Conservation (phyloP, 2,113 vertebrate species). For the Archocentrus centrarchus region DNA sequence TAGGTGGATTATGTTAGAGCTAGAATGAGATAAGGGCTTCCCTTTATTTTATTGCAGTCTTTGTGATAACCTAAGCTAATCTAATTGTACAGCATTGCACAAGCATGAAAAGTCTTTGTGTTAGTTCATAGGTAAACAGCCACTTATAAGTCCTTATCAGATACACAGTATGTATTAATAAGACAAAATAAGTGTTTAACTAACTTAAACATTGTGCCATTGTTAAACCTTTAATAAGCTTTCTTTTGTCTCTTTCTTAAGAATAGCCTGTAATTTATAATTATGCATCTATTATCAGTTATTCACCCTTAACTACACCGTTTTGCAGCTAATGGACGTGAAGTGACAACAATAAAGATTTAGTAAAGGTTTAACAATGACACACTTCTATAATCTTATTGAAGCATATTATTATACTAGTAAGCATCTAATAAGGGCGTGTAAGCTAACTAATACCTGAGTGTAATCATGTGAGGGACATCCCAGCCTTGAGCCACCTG, state of each 20-base stretch:
- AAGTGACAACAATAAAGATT: background rate
- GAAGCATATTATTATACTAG: background rate
- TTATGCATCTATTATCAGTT: too few species aligned
- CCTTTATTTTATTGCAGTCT: background rate
- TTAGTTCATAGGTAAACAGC: background rate
- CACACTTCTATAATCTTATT: background rate
- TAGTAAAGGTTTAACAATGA: background rate
- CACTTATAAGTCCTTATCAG: background rate
- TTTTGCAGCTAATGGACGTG: too few species aligned
- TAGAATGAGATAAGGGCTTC: background rate
- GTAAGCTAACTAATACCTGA: background rate
- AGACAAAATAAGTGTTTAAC: background rate
- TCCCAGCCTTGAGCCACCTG: slow-evolving; percentile 36
- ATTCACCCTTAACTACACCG: too few species aligned
- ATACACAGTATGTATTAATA: background rate
- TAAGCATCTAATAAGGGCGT: too few species aligned
- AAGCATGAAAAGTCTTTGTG: background rate
- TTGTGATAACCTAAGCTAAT: background rate
- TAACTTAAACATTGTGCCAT: too few species aligned
- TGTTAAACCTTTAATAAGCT: too few species aligned
- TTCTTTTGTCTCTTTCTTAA: too few species aligned
- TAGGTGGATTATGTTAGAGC: background rate
- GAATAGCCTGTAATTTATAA: too few species aligned
- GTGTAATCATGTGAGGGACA: background rate
- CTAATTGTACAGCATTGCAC: background rate